A percentile compares a stretch with the other conserved stretches of the same genome.
phyloP scores from a whole-genome alignment of 2,888 invertebrate genomes.

The Asteroscopus sphinx region DNA sequence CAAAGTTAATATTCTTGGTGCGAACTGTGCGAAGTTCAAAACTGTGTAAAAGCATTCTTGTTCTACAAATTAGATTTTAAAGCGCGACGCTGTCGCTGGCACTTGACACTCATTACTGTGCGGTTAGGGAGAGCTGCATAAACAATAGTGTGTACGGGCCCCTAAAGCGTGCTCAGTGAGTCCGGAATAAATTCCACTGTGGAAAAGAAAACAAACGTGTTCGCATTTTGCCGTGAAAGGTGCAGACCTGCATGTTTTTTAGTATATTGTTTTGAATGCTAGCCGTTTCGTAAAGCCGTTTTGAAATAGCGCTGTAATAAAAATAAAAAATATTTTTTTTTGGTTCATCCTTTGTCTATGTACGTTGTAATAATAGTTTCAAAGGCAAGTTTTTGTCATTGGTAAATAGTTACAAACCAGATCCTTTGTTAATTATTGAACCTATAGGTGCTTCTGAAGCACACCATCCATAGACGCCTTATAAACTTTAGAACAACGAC shows the following conservation, averaged over 20 bases:
- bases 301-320: slow-evolving; percentile 18
- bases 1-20: slow-evolving; percentile 37
- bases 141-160: slow-evolving; percentile 52
- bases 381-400: background rate
- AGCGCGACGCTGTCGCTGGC: slow-evolving; percentile 58
- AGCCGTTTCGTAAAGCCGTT: too few species aligned
- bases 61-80: slow-evolving; percentile 64
- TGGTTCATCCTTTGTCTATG: background rate
- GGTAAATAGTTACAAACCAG: too few species aligned
- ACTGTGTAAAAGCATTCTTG: slow-evolving; percentile 59
- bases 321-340: slow-evolving; percentile 5
- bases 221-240: slow-evolving; percentile 28
- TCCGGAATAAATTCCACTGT: slow-evolving; percentile 42
- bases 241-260: slow-evolving; percentile 39
- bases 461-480: too few species aligned
- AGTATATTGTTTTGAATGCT: slow-evolving; percentile 37
- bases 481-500: too few species aligned
- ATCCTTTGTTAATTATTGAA: too few species aligned
- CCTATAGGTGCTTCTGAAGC: too few species aligned
- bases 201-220: slow-evolving; percentile 44
- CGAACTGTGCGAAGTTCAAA: slow-evolving; percentile 52
- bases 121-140: slow-evolving; percentile 56
- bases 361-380: too few species aligned
- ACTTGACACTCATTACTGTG: slow-evolving; percentile 64
- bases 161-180: slow-evolving; percentile 34